These are phyloP conservation scores for Semotilus atromaculatus DNA, from an alignment of 2,797 vertebrate genomes.

Conservation along the genomic window DNA sequence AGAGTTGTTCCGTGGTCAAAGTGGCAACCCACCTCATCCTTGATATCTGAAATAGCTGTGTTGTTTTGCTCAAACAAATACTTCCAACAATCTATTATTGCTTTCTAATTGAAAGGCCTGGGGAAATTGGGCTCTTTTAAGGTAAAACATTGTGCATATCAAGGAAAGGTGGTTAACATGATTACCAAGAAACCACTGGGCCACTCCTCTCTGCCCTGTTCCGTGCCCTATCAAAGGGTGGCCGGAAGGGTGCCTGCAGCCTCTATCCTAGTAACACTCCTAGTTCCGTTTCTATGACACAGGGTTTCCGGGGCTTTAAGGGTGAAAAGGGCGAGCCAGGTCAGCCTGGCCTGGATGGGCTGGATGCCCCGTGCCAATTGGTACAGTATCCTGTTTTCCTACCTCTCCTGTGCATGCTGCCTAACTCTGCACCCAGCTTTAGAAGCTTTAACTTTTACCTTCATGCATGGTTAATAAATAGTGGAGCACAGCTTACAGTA, in stretches of 20 bases:
- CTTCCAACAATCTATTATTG: no score
- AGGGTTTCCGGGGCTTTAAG: constrained; percentile 99
- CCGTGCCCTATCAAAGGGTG: constrained; percentile 59
- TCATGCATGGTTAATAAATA: constrained; percentile 65
- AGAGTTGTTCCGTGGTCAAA: constrained; percentile 75
- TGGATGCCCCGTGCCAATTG: constrained; percentile 99
- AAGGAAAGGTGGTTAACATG: constrained; percentile 43
- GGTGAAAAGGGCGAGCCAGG: constrained; percentile 99
- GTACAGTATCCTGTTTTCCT: constrained; percentile 99
- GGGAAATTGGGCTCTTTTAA: neutral
- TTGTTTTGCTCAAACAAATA: neutral
- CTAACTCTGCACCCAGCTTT: constrained; percentile 71
- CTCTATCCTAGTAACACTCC: constrained; percentile 92
- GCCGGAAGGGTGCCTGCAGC: constrained; percentile 71
- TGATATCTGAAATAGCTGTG: neutral
- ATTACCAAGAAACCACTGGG: constrained; percentile 67
- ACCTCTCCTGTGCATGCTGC: constrained; percentile 85
- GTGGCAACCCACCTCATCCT: constrained; percentile 60
- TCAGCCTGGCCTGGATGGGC: constrained; percentile 99
- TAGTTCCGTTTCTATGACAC: constrained; percentile 98
- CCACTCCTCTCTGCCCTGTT: constrained; percentile 77
- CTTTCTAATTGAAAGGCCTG: no score
- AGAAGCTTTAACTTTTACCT: constrained; percentile 13
- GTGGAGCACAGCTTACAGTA: neutral
- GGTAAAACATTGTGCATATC: constrained; percentile 1